These are phyloP conservation scores for Macrocentrus cingulum DNA, from an alignment of 1,140 invertebrate genomes.

Conservation along the genomic window DNA sequence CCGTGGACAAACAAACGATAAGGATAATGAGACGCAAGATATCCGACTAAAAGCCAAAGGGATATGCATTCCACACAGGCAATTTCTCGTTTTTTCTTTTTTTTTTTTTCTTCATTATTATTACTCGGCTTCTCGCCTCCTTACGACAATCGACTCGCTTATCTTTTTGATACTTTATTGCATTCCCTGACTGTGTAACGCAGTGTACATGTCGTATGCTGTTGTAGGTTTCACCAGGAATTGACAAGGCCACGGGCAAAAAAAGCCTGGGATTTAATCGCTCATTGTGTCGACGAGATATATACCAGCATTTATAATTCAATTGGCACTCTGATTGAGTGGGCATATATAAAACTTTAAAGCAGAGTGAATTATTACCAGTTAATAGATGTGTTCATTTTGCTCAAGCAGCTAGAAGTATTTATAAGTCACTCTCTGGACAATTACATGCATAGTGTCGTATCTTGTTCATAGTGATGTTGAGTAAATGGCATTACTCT, in stretches of 20 bases:
- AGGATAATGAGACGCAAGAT: constrained; percentile 20
- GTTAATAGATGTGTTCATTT: constrained; percentile 19
- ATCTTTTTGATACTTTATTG: constrained; percentile 21
- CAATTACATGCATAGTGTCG: constrained; percentile 12
- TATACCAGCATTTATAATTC: constrained; percentile 23
- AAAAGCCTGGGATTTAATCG: constrained; percentile 21
- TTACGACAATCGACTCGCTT: constrained; percentile 18
- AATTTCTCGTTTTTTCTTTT: constrained; percentile 4
- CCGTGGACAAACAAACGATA: constrained; percentile 22
- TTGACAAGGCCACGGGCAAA: constrained; percentile 24
- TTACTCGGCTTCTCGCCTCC: background rate
- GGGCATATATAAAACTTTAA: constrained; percentile 12
- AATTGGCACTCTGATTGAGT: constrained; percentile 14
- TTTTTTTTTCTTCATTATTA: background rate
- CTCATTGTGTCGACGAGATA: background rate
- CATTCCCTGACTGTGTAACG: background rate
- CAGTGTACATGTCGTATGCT: background rate
- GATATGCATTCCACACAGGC: background rate
- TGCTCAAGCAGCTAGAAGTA: background rate
- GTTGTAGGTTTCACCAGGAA: constrained; percentile 13
- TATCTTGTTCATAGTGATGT: constrained; percentile 4
- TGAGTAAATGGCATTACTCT: constrained; percentile 12
- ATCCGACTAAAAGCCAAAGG: constrained; percentile 12
- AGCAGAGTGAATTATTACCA: constrained; percentile 14
- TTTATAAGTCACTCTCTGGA: background rate